phyloP scores from a whole-genome alignment of 2,888 invertebrate genomes.

The Leucophenga montana region DNA sequence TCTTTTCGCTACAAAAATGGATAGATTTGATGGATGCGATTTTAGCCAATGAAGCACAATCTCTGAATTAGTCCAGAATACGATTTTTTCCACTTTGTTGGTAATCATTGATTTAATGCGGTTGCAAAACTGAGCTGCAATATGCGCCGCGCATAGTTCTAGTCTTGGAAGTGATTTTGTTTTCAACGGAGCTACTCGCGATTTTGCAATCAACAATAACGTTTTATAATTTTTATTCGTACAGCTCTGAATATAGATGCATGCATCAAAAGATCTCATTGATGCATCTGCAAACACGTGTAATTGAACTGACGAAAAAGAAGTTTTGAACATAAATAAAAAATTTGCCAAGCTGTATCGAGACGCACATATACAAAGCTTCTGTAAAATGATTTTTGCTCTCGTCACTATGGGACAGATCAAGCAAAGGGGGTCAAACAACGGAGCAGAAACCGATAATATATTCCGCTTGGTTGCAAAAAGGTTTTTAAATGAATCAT shows the following conservation, averaged over 20 bases:
- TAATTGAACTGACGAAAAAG: too few species aligned
- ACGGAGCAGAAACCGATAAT: background rate
- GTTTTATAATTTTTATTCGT: too few species aligned
- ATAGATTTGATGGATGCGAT: slow-evolving; percentile 27
- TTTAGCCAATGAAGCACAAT: slow-evolving; percentile 39
- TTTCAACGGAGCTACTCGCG: too few species aligned
- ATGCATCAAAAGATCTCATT: too few species aligned
- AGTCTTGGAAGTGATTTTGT: too few species aligned
- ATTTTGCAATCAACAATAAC: too few species aligned
- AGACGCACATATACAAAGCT: background rate
- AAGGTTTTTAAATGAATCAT: too few species aligned
- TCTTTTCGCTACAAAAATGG: slow-evolving; percentile 41
- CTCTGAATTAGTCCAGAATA: background rate
- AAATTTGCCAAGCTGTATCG: background rate
- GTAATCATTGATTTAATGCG: slow-evolving; percentile 5
- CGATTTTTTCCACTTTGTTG: background rate
- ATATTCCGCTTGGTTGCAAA: background rate
- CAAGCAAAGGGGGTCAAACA: background rate
- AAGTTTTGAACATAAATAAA: too few species aligned
- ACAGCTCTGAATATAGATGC: too few species aligned
- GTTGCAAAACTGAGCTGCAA: too few species aligned
- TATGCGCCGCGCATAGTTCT: too few species aligned
- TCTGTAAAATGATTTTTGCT: background rate
- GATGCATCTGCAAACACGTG: too few species aligned
- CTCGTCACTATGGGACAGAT: background rate